A percentile compares a stretch with the other conserved stretches of the same genome.
These are phyloP conservation scores for Megatriorchis doriae DNA, from an alignment of 2,113 vertebrate genomes.

Conservation along the genomic window DNA sequence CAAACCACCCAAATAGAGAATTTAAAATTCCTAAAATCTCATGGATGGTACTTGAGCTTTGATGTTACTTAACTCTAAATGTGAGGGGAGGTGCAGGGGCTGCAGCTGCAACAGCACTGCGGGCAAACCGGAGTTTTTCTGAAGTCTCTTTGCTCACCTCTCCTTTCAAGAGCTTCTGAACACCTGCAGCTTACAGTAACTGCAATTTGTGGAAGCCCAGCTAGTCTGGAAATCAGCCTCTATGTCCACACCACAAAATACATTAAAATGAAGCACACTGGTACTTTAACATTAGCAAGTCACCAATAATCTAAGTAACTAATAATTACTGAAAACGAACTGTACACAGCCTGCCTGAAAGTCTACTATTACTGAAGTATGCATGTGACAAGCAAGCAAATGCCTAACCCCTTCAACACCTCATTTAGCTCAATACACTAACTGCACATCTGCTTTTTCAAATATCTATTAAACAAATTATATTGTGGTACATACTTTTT, in stretches of 20 bases:
- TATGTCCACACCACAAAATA: background rate
- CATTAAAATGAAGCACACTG: background rate
- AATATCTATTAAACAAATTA: background rate
- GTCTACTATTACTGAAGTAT: background rate
- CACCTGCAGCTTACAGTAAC: constrained; percentile 32
- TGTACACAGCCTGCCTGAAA: background rate
- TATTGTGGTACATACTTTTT: background rate
- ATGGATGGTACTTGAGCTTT: background rate
- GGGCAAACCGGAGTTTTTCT: background rate
- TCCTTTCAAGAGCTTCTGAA: background rate
- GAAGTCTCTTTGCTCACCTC: background rate
- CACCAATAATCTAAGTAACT: background rate
- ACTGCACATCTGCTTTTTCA: constrained; percentile 31
- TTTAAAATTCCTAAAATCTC: background rate
- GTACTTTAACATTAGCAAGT: background rate
- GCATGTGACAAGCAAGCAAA: background rate
- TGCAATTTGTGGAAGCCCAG: background rate
- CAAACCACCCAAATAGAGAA: background rate
- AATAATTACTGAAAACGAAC: constrained; percentile 20
- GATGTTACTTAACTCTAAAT: background rate
- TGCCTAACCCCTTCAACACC: background rate
- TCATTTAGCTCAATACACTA: constrained; percentile 1
- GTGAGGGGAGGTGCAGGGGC: rapidly evolving
- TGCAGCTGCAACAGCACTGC: background rate
- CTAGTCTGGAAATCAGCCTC: background rate